Evolutionary conservation across 2,888 invertebrate species (phyloP).

Genomic region (Julus scanicus): DNA sequence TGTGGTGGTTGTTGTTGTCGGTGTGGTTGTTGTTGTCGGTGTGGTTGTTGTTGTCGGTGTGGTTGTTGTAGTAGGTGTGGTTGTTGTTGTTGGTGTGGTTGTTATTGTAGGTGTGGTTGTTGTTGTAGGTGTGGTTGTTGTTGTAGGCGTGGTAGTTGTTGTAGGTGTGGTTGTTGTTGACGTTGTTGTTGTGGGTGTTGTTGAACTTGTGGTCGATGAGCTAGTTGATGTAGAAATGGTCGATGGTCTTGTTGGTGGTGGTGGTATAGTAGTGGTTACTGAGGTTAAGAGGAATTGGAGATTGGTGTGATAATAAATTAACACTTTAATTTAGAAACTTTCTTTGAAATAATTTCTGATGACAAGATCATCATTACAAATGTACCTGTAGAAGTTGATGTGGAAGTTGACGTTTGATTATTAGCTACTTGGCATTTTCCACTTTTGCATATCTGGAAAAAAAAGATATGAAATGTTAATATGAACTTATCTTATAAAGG

Average conservation of each 20-base stretch:
- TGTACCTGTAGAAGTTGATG: not conserved
- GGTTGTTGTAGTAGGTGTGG: no score
- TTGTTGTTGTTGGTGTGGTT: no score
- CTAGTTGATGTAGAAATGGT: not conserved
- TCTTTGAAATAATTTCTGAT: no score
- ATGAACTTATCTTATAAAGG: not conserved
- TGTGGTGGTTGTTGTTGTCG: no score
- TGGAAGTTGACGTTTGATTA: not conserved
- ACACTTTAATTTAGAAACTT: no score
- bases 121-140: no score
- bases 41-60: no score
- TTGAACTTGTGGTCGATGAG: not conserved
- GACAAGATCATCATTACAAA: no score
- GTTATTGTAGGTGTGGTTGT: no score
- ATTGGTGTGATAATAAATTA: not conserved
- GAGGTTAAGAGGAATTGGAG: not conserved
- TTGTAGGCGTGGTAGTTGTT: not conserved
- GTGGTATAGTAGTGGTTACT: constrained; percentile 19
- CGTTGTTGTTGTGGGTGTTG: not conserved
- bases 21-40: no score
- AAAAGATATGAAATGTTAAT: no score
- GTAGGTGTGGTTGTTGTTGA: constrained; percentile 12
- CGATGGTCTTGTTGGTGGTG: not conserved
- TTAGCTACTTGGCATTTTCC: not conserved
- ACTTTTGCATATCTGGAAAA: not conserved